phyloP scores from a whole-genome alignment of 2,113 vertebrate species.

The Barnardius zonarius region DNA sequence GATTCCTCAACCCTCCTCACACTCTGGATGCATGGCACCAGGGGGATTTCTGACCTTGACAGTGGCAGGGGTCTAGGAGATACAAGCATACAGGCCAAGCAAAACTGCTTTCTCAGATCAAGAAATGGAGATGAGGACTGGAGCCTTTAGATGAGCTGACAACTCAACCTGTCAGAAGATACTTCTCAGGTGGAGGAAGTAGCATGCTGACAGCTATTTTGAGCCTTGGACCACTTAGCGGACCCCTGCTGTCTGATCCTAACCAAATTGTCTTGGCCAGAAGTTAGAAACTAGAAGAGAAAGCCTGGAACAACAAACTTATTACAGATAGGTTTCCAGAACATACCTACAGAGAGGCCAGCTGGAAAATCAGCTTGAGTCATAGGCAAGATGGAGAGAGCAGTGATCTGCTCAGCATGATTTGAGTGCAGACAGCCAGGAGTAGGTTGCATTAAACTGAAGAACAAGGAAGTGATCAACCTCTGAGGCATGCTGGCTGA shows the following conservation, averaged over 20 bases:
- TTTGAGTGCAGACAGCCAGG: neutral
- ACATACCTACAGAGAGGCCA: neutral
- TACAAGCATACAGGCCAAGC: neutral
- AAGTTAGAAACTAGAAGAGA: neutral
- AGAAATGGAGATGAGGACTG: neutral
- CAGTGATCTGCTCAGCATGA: neutral
- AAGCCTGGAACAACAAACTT: neutral
- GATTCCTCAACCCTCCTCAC: neutral
- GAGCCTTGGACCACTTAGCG: neutral
- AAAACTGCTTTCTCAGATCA: neutral
- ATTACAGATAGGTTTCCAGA: neutral
- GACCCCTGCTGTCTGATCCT: neutral
- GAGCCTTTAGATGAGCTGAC: neutral
- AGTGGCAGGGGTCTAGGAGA: neutral
- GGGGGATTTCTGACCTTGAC: neutral
- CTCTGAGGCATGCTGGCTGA: fast-evolving
- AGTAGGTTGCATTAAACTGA: neutral
- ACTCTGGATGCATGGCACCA: neutral
- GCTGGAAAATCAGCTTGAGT: neutral
- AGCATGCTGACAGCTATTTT: neutral
- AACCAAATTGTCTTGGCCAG: neutral
- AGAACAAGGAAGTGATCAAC: neutral
- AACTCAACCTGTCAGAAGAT: neutral
- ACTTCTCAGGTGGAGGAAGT: neutral
- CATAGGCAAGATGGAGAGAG: neutral